Base-by-base conservation (phyloP, 2,797 vertebrate species). In the Morelia viridis region DNA sequence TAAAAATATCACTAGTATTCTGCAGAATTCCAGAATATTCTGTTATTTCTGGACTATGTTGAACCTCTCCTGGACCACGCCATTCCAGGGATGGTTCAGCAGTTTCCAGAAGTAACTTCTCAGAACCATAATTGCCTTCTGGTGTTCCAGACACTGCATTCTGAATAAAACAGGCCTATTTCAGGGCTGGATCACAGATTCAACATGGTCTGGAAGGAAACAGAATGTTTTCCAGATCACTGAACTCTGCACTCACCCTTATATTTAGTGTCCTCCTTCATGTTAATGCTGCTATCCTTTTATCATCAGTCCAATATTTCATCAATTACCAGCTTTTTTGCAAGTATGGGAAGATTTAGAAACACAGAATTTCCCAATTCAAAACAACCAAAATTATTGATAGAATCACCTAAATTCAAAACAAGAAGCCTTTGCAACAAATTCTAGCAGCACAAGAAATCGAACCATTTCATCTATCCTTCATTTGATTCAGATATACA, bases 381-480 rank as follows among this genome's bases (percentile, higher is more conserved):
- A 46, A 3, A 28, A 58, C 17, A 50, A 88, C 68, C 65, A 46
- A 15, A 22, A 9, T 4, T 12, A 80, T 71, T 61, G 35, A 84
- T n/a, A 89, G n/a, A 62, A 93, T 24, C 11, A 24, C 31, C 46
- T 26, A 41, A 0, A 60, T 0, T 64, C 1, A 91, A 94, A 89
- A 90, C 17, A 46, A 0, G 0, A 91, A 35, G 31, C 87, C 46
- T 62, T 80, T 28, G 35, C n/a, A 84, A 22, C 68, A 92, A 80
- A 80, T 80, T 93, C 90, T 46, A 89, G 89, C 85, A 93, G 95
- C 92, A 96, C 95, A 94, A 94, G 94, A 92, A 93, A 89, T 53
- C 3, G 71, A 96, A 60, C 26, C 93, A 92, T 71, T 89, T 89
- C 89, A 61, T 13, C 85, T 46, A 28, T 53, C 8, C 80, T 22